Evolutionary conservation across 2,797 vertebrate species (phyloP).

Genomic region (Labroides dimidiatus): DNA sequence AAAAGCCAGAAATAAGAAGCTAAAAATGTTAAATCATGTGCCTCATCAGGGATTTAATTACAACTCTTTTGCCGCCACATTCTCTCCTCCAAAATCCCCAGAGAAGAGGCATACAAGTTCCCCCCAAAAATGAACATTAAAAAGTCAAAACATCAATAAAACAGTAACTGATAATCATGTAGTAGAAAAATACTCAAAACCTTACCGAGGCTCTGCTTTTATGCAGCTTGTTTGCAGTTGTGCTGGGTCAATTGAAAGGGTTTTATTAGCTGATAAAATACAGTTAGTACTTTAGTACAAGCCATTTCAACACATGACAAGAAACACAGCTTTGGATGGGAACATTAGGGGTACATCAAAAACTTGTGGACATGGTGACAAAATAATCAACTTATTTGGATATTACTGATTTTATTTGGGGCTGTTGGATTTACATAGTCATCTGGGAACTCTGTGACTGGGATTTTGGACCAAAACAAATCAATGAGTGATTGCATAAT

Average conservation of each 20-base stretch:
- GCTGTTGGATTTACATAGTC: not conserved
- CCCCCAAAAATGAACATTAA: too few species aligned
- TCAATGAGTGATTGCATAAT: conserved; percentile 21
- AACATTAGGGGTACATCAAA: not conserved
- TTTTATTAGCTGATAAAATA: not conserved
- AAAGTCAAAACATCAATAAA: too few species aligned
- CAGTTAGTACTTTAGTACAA: not conserved
- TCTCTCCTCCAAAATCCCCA: too few species aligned
- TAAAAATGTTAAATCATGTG: too few species aligned
- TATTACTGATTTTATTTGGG: not conserved
- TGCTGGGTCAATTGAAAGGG: not conserved
- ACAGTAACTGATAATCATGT: too few species aligned
- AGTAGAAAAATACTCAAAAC: too few species aligned
- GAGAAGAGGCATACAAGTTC: too few species aligned
- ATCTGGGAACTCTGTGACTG: not conserved
- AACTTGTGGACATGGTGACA: not conserved
- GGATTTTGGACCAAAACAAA: conserved; percentile 16
- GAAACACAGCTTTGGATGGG: not conserved
- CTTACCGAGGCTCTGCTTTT: too few species aligned
- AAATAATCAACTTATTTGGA: not conserved
- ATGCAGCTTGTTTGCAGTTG: too few species aligned
- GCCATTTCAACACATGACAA: not conserved
- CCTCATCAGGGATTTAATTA: too few species aligned
- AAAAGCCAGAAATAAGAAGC: too few species aligned
- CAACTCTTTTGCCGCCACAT: too few species aligned